Conservation (phyloP, 2,888 invertebrate species). For the Sarcophaga variegata region DNA sequence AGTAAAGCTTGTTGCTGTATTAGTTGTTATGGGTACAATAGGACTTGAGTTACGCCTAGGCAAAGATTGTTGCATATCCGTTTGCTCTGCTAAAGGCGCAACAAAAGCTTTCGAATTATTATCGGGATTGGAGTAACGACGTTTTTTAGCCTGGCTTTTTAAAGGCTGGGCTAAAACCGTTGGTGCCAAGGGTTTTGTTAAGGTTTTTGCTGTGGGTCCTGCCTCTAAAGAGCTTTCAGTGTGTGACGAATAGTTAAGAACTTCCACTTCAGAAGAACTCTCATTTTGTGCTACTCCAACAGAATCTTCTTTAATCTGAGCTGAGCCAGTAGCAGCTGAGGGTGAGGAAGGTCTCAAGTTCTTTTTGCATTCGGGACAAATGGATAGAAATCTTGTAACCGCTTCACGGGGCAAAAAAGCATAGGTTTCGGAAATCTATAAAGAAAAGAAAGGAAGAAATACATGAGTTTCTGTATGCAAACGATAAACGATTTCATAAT, state of each 20-base stretch:
- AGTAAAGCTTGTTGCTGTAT: too few relatives aligned
- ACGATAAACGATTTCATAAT: slow-evolving; percentile 70
- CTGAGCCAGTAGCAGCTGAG: slow-evolving; percentile 68
- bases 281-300: slow-evolving; percentile 76
- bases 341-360: slow-evolving; percentile 80
- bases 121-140: slow-evolving; percentile 59
- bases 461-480: not conserved
- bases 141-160: slow-evolving; percentile 43
- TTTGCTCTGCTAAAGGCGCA: slow-evolving; percentile 38
- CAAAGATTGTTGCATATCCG: slow-evolving; percentile 27
- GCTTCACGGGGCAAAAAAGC: slow-evolving; percentile 98
- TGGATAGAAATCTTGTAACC: slow-evolving; percentile 96
- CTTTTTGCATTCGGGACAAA: slow-evolving; percentile 92
- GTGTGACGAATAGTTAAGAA: slow-evolving; percentile 78
- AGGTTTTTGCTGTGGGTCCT: slow-evolving; percentile 71
- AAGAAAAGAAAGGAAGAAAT: slow-evolving; percentile 70
- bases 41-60: slow-evolving; percentile 61
- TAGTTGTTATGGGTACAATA: not conserved
- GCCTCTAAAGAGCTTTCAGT: slow-evolving; percentile 79
- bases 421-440: slow-evolving; percentile 97
- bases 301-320: slow-evolving; percentile 74
- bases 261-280: slow-evolving; percentile 81
- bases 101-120: slow-evolving; percentile 67
- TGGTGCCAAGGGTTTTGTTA: slow-evolving; percentile 43
- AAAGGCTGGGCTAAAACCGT: slow-evolving; percentile 19